Evolutionary conservation across 2,888 invertebrate genomes (phyloP).

Genomic region (Apoda limacodes): DNA sequence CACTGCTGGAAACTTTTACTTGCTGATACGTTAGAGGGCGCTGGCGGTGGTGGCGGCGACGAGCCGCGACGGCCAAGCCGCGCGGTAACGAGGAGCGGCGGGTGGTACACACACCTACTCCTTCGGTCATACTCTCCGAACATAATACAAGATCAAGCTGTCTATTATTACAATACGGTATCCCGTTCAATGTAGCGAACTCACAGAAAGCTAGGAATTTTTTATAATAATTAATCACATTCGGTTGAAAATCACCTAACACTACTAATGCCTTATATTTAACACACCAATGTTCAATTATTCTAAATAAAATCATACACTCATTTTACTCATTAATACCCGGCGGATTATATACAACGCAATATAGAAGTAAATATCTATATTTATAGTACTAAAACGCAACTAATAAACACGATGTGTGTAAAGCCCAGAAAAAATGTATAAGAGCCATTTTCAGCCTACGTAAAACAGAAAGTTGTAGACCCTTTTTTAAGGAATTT

Average conservation of each 20-base stretch:
- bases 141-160: no score
- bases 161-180: conserved; percentile 16
- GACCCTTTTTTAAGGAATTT: no score
- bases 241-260: conserved; percentile 14
- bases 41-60: not conserved
- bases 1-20: no score
- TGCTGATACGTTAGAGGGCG: not conserved
- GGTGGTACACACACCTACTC: conserved; percentile 12
- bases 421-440: no score
- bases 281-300: conserved; percentile 15
- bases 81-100: conserved; percentile 7
- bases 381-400: no score
- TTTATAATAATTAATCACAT: conserved; percentile 13
- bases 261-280: conserved; percentile 8
- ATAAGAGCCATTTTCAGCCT: no score
- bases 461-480: no score
- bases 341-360: conserved; percentile 19
- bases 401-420: no score
- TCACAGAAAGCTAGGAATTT: conserved; percentile 18
- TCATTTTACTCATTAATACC: conserved; percentile 14
- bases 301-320: conserved; percentile 13
- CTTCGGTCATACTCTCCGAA: conserved; percentile 8
- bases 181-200: conserved; percentile 14
- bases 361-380: conserved; percentile 16
- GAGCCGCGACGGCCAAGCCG: not conserved